Conservation (phyloP, 2,888 invertebrate genomes). For the Drosophila planitibia region DNA sequence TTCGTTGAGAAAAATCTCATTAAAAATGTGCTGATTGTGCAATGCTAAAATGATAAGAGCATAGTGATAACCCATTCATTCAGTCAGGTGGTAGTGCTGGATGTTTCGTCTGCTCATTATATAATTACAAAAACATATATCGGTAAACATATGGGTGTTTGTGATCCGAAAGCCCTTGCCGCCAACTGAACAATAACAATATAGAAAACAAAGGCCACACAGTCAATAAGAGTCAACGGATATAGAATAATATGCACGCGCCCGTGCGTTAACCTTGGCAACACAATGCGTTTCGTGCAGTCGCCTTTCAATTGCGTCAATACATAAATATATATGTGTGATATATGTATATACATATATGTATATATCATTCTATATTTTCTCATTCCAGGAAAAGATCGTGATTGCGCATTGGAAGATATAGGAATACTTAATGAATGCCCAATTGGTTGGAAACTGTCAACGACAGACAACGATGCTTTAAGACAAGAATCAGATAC, state of each 20-base stretch:
- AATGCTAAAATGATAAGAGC: conserved; percentile 22
- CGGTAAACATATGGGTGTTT: conserved; percentile 47
- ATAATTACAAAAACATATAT: conserved; percentile 59
- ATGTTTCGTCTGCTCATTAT: conserved; percentile 61
- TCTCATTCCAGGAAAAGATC: conserved; percentile 44
- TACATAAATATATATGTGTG: conserved; percentile 15
- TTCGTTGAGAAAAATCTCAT: conserved; percentile 20
- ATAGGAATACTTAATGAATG: conserved; percentile 37
- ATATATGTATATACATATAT: neutral
- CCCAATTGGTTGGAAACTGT: conserved; percentile 42
- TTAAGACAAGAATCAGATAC: conserved; percentile 47
- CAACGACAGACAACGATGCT: conserved; percentile 52
- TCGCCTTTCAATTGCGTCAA: conserved; percentile 40
- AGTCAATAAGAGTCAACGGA: conserved; percentile 9
- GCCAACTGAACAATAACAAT: conserved; percentile 32
- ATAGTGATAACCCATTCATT: conserved; percentile 37
- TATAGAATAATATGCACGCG: conserved; percentile 21
- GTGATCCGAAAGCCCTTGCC: conserved; percentile 20
- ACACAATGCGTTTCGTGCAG: conserved; percentile 53
- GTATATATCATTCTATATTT: conserved; percentile 40
- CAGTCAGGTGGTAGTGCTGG: conserved; percentile 52
- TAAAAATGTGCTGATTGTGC: conserved; percentile 5
- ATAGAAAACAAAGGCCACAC: conserved; percentile 24
- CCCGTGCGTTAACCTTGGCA: conserved; percentile 47
- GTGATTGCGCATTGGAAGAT: conserved; percentile 20